Evolutionary conservation across 2,113 vertebrate genomes (phyloP).

Genomic region (Eublepharis macularius): DNA sequence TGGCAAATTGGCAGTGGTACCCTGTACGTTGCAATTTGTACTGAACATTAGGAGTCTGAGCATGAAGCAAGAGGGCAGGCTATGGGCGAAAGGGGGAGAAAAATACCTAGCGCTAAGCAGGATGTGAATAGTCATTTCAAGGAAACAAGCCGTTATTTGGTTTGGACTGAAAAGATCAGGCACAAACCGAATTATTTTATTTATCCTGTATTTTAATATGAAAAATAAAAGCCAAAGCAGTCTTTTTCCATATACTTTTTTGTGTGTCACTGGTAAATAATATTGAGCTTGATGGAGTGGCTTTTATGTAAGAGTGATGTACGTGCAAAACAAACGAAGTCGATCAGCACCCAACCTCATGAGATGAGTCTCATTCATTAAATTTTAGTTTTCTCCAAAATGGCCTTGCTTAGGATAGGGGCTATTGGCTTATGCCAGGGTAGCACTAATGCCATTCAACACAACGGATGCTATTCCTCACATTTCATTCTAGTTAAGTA

Average conservation of each 20-base stretch:
- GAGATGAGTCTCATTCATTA: not conserved
- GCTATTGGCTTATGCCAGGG: not conserved
- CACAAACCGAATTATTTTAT: not conserved
- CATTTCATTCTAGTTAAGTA: not conserved
- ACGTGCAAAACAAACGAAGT: not conserved
- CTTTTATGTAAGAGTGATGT: not conserved
- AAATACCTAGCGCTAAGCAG: constrained; percentile 51
- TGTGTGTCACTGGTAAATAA: not conserved
- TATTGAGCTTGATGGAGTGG: not conserved
- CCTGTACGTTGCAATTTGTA: constrained; percentile 86
- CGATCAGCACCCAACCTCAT: no score
- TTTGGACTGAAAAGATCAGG: not conserved
- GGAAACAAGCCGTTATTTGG: constrained; percentile 26
- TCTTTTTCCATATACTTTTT: not conserved
- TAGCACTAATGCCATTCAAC: not conserved
- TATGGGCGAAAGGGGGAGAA: constrained; percentile 59
- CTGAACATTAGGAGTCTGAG: constrained; percentile 75
- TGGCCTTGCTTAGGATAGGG: not conserved
- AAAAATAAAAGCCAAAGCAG: not conserved
- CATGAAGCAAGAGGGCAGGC: constrained; percentile 78
- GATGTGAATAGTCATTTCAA: constrained; percentile 61
- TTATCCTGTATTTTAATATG: not conserved
- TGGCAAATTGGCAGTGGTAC: constrained; percentile 92
- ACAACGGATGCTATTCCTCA: not conserved
- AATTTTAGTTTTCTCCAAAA: not conserved